A percentile compares a stretch with the other conserved stretches of the same genome.
Evolutionary conservation across 2,888 invertebrate species (phyloP).

Genomic region (Bombylius major): DNA sequence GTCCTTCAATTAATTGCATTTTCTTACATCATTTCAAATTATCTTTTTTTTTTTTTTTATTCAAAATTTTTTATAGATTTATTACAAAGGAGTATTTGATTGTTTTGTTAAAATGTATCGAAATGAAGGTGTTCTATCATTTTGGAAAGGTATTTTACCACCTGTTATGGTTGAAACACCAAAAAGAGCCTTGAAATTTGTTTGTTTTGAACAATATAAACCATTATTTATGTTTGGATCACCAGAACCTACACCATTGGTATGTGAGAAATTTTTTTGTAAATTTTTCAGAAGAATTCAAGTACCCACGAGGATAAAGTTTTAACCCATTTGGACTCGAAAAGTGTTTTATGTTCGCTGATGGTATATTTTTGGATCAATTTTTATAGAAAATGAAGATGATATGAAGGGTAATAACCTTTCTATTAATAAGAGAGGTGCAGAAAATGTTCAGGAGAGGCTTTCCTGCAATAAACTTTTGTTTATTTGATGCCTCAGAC

Average conservation of each 20-base stretch:
- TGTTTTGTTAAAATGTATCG: conserved; percentile 82
- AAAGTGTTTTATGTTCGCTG: too few species aligned
- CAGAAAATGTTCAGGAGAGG: too few species aligned
- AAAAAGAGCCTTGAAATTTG: conserved; percentile 87
- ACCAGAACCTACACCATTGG: conserved; percentile 60
- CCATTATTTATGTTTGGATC: conserved; percentile 69
- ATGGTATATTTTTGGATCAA: too few species aligned
- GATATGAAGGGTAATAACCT: too few species aligned
- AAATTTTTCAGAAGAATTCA: not conserved
- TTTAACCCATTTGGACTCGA: too few species aligned
- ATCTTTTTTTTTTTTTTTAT: not conserved
- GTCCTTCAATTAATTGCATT: too few species aligned
- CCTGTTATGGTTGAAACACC: conserved; percentile 91
- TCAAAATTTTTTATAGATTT: conserved; percentile 23
- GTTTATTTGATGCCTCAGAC: too few species aligned
- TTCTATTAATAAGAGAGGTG: too few species aligned
- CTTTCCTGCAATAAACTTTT: too few species aligned
- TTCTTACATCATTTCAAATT: too few species aligned
- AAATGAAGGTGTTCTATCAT: conserved; percentile 69
- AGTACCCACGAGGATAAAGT: not conserved
- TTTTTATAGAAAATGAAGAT: too few species aligned
- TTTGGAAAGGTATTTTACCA: conserved; percentile 89
- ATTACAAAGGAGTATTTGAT: conserved; percentile 69
- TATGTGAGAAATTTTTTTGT: conserved; percentile 34
- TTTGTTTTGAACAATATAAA: conserved; percentile 89